Base-by-base conservation (phyloP, 2,888 invertebrate genomes). In the Arrhopalites spinosus region DNA sequence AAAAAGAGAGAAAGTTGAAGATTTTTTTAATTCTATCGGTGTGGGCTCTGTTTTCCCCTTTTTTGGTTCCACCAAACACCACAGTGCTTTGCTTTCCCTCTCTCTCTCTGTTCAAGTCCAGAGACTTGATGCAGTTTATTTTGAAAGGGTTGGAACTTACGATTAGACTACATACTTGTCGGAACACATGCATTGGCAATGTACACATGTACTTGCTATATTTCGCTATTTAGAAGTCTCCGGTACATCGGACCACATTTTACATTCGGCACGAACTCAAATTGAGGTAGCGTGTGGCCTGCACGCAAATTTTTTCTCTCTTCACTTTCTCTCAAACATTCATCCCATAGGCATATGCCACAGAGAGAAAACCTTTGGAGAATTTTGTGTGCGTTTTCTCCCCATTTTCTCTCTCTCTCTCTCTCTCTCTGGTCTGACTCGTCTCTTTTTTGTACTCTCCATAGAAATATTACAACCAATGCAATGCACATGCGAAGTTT, bases 61-160 rank as follows among this genome's bases (percentile, higher is more conserved):
- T 8, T 20, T 56, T n/a, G 20, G 20, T n/a, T 61, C 61, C 61
- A 61, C 13, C 61, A 11, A 61, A 61, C 53, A 69, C n/a, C 45
- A 47, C 25, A 23, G 25, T 47, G 53, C 50, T n/a, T 2, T n/a
- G 7, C 17, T 50, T 66, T 66, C 66, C 66, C n/a, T 43, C 36
- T n/a, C 36, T 43, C 36, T 11, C 36, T 7, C 3, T 7, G 36
- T 36, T 11, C n/a, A n/a, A n/a, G n/a, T 36, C 36, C 5, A 36
- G 5, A 36, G 5, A 71, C 25, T 71, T 71, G 59, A 59, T 71
- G 59, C 59, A 71, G 43, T 71, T 71, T 71, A 59, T 71, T 68
- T 71, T 23, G 27, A 45, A 13, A 71, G 17, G 30, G 36, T 29
- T 71, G 59, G 27, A 71, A 59, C 20, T 23, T 68, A 17, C 17